Evolutionary conservation across 2,888 invertebrate species (phyloP).

Genomic region (Eristalis tenax): DNA sequence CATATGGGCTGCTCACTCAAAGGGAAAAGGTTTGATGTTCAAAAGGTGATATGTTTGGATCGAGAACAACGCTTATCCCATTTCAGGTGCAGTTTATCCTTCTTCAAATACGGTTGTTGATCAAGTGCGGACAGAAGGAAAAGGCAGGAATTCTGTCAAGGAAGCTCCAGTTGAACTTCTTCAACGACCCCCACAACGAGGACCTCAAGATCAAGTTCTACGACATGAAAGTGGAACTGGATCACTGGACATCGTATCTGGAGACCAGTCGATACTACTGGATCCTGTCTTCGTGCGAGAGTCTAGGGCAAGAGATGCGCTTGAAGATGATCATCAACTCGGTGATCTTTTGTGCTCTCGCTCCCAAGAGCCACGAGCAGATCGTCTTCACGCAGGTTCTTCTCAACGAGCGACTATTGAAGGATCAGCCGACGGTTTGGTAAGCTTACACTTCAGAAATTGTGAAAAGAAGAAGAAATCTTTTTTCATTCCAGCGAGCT

Average conservation of each 20-base stretch:
- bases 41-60: not conserved
- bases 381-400: constrained; percentile 94
- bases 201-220: constrained; percentile 81
- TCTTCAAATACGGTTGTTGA: constrained; percentile 96
- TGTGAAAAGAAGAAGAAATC: not conserved
- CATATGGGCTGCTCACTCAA: constrained; percentile 97
- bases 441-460: constrained; percentile 4
- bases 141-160: constrained; percentile 97
- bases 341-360: constrained; percentile 92
- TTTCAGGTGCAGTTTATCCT: constrained; percentile 89
- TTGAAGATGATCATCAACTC: constrained; percentile 90
- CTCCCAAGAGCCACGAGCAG: constrained; percentile 96
- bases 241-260: constrained; percentile 93
- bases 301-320: constrained; percentile 84
- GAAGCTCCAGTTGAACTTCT: constrained; percentile 96
- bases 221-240: constrained; percentile 92
- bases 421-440: constrained; percentile 88
- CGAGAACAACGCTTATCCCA: constrained; percentile 40
- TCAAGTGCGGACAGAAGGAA: constrained; percentile 94
- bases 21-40: constrained; percentile 86
- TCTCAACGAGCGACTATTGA: constrained; percentile 90
- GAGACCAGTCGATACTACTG: constrained; percentile 95
- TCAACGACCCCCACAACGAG: constrained; percentile 85
- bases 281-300: constrained; percentile 90
- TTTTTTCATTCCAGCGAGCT: constrained; percentile 78